Percentiles rank a stretch among this genome's conserved stretches.
Evolutionary conservation across 2,797 vertebrate genomes (phyloP).

Genomic region (Thaleichthys pacificus): DNA sequence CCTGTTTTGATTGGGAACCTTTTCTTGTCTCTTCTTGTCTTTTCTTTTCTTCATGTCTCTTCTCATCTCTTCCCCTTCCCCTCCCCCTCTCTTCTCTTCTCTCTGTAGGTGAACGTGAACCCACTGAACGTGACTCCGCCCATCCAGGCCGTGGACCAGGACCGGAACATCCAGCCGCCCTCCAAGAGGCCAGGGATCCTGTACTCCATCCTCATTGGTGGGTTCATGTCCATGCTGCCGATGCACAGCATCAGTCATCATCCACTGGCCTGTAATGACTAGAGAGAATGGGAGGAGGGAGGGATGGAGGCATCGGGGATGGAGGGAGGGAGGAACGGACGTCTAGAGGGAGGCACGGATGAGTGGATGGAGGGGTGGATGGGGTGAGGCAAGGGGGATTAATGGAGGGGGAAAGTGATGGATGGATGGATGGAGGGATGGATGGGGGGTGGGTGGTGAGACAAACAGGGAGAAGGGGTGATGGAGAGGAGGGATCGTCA

Average conservation of each 20-base stretch:
- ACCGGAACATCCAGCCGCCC: constrained; percentile 91
- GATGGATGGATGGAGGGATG: too few species aligned
- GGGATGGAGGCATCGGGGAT: neutral
- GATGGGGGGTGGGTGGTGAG: too few species aligned
- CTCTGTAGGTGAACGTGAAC: constrained; percentile 81
- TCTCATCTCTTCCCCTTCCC: constrained; percentile 27
- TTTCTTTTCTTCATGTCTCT: neutral
- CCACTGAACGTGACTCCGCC: constrained; percentile 91
- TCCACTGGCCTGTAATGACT: neutral
- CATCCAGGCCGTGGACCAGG: constrained; percentile 94
- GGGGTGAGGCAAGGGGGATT: neutral
- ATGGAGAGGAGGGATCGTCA: neutral
- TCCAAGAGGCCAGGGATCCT: constrained; percentile 90
- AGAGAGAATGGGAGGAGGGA: neutral
- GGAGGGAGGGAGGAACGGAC: neutral
- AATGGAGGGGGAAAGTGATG: neutral
- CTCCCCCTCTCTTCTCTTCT: constrained; percentile 1
- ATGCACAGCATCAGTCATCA: neutral
- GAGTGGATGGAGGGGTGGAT: neutral
- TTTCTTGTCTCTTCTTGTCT: too few species aligned
- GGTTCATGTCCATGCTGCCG: constrained; percentile 51
- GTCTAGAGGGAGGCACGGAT: too few species aligned
- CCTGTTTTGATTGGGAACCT: neutral
- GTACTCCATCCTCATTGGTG: constrained; percentile 95
- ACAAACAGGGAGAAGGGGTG: neutral